Conservation (phyloP, 1,140 invertebrate species). For the Bombyx mandarina region DNA sequence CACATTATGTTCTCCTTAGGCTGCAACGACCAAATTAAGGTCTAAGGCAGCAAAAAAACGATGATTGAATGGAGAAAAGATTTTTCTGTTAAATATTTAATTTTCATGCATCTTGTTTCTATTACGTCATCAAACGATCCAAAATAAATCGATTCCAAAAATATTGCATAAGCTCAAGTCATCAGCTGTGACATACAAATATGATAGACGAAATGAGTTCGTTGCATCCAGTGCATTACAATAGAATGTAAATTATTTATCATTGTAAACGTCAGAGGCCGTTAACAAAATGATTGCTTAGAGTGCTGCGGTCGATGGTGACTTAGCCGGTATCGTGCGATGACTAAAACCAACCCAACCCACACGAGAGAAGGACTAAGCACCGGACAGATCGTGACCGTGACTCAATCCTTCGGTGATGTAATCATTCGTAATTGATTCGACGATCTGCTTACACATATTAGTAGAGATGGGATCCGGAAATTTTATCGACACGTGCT, state of each 20-base stretch:
- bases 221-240: slow-evolving; percentile 2
- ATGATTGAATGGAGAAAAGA: too few species aligned
- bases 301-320: slow-evolving; percentile 47
- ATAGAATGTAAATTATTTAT: slow-evolving; percentile 17
- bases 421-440: slow-evolving; percentile 59
- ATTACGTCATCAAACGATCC: too few species aligned
- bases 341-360: slow-evolving; percentile 56
- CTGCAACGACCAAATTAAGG: too few species aligned
- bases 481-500: slow-evolving; percentile 15
- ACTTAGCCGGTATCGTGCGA: slow-evolving; percentile 30
- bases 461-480: slow-evolving; percentile 31
- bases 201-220: neutral
- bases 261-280: slow-evolving; percentile 28
- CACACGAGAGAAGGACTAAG: slow-evolving; percentile 45
- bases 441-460: slow-evolving; percentile 47
- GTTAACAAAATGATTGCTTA: slow-evolving; percentile 45
- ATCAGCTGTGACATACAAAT: too few species aligned
- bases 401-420: slow-evolving; percentile 66
- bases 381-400: slow-evolving; percentile 38
- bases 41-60: too few species aligned
- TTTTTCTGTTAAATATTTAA: too few species aligned
- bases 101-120: too few species aligned
- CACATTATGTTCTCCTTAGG: too few species aligned
- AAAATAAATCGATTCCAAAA: too few species aligned
- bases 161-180: too few species aligned